Evolutionary conservation across 1,140 invertebrate genomes (phyloP).

Genomic region (Musca vetustissima): DNA sequence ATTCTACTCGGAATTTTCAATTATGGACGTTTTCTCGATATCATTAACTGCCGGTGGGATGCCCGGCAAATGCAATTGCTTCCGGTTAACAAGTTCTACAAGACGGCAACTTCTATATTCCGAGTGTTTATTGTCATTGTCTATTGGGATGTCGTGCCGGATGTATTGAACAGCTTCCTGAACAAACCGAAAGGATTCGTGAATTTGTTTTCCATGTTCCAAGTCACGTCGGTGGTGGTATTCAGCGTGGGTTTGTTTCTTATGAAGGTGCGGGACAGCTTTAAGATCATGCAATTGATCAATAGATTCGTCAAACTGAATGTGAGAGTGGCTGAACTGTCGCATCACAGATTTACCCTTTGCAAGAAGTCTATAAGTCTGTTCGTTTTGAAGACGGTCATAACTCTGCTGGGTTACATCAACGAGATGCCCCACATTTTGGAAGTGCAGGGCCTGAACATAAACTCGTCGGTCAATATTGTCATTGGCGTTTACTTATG

Average conservation of each 20-base stretch:
- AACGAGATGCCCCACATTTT: neutral
- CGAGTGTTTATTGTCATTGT: neutral
- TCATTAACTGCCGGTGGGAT: neutral
- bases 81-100: neutral
- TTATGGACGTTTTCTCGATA: neutral
- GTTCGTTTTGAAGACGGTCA: neutral
- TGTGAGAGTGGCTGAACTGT: neutral
- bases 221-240: neutral
- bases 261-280: neutral
- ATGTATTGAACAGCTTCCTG: neutral
- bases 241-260: neutral
- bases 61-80: neutral
- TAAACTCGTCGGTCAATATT: neutral
- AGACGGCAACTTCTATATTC: neutral
- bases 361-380: neutral
- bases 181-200: neutral
- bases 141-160: conserved; percentile 13
- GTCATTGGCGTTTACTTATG: conserved; percentile 38
- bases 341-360: neutral
- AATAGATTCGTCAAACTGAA: neutral
- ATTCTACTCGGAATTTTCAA: neutral
- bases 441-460: neutral
- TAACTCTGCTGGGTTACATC: conserved; percentile 1
- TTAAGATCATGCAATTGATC: neutral
- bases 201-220: neutral